Conservation (phyloP, 1,140 invertebrate genomes). For the Penaeus indicus region DNA sequence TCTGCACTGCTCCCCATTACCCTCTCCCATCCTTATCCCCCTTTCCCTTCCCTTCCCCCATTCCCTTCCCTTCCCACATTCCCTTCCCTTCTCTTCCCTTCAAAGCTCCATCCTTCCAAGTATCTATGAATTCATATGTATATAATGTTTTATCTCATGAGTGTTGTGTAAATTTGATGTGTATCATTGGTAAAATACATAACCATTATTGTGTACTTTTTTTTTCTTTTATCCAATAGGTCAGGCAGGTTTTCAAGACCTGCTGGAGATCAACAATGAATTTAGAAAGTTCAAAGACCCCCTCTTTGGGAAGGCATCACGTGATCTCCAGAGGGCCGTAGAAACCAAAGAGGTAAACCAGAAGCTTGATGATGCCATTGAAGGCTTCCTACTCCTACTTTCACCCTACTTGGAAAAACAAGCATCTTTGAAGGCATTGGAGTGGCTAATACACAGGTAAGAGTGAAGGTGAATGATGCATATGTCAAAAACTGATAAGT, state of each 20-base stretch:
- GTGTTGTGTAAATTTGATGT: no score
- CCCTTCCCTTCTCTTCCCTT: no score
- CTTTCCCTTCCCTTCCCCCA: no score
- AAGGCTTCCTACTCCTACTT: conserved; percentile 83
- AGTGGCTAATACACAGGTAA: conserved; percentile 88
- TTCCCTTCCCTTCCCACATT: no score
- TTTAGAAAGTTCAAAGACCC: conserved; percentile 80
- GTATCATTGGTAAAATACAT: no score
- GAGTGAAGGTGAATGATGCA: neutral
- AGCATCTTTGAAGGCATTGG: conserved; percentile 88
- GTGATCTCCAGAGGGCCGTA: conserved; percentile 84
- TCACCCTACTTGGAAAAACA: conserved; percentile 90
- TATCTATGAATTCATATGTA: no score
- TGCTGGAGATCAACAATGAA: conserved; percentile 79
- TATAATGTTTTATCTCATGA: no score
- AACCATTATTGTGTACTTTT: no score
- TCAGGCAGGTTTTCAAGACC: conserved; percentile 83
- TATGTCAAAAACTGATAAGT: neutral
- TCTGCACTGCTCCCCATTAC: no score
- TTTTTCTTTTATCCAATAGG: conserved; percentile 69
- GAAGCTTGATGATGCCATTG: conserved; percentile 82
- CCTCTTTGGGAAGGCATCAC: conserved; percentile 82
- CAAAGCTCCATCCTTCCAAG: no score
- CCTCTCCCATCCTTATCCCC: no score
- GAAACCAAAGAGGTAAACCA: conserved; percentile 82